These are phyloP conservation scores for Neopelma chrysocephalum DNA, from an alignment of 2,797 vertebrate genomes.

Conservation along the genomic window DNA sequence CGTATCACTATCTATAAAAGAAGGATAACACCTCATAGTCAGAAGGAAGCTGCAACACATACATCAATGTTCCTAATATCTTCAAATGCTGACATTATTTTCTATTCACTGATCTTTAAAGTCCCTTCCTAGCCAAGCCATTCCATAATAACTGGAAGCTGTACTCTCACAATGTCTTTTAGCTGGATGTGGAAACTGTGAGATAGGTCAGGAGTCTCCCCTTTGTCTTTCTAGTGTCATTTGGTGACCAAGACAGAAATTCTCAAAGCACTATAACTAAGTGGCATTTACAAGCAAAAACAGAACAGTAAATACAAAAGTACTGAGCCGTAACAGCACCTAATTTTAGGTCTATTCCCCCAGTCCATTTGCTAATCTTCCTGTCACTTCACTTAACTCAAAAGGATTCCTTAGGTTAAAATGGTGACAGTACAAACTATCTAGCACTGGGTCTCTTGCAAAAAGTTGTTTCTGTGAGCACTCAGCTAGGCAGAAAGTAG, in stretches of 20 bases:
- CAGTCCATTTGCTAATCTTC: background rate
- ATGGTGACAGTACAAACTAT: background rate
- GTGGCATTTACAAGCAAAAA: background rate
- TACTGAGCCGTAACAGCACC: background rate
- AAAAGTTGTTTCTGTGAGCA: background rate
- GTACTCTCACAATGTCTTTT: background rate
- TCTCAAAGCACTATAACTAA: background rate
- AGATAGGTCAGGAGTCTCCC: background rate
- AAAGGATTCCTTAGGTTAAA: background rate
- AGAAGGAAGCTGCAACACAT: background rate
- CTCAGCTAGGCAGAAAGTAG: background rate
- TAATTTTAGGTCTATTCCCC: background rate
- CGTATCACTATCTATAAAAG: background rate
- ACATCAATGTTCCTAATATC: background rate
- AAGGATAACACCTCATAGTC: background rate
- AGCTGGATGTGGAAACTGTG: background rate
- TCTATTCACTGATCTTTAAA: background rate
- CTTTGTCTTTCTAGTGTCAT: background rate
- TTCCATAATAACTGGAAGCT: background rate
- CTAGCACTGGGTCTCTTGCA: background rate
- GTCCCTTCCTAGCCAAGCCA: background rate
- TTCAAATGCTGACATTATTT: background rate
- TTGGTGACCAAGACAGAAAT: background rate
- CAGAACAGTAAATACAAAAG: background rate
- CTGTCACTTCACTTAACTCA: background rate